Evolutionary conservation across 2,888 invertebrate genomes (phyloP).

Genomic region (Holacanthella duospinosa): DNA sequence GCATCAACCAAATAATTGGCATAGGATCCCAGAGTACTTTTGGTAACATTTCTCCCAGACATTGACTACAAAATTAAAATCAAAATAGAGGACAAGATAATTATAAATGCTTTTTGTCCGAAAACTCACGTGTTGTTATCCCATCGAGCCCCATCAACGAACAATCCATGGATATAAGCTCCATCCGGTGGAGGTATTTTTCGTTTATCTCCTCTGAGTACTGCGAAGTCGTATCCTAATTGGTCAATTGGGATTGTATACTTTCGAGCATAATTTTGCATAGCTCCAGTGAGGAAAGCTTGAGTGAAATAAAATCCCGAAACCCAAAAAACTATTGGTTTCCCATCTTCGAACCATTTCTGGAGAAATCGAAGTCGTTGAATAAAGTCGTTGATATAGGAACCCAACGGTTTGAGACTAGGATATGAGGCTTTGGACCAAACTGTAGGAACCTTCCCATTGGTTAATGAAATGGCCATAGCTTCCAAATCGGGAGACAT

Average conservation of each 20-base stretch:
- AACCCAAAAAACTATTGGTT: slow-evolving; percentile 76
- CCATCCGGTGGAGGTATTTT: slow-evolving; percentile 44
- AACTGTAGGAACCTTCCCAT: slow-evolving; percentile 67
- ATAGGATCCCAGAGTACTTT: background rate
- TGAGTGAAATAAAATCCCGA: slow-evolving; percentile 93
- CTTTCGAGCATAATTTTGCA: slow-evolving; percentile 85
- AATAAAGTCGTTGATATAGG: slow-evolving; percentile 74
- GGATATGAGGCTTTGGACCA: slow-evolving; percentile 85
- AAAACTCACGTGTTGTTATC: slow-evolving; percentile 55
- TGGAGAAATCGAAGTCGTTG: slow-evolving; percentile 55
- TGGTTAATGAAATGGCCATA: slow-evolving; percentile 69
- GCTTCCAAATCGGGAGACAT: slow-evolving; percentile 77
- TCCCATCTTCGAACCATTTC: slow-evolving; percentile 72
- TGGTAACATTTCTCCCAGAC: background rate
- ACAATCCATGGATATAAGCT: slow-evolving; percentile 34
- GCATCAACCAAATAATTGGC: background rate
- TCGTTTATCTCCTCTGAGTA: slow-evolving; percentile 45
- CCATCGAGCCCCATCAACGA: slow-evolving; percentile 51
- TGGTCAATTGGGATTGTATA: slow-evolving; percentile 84
- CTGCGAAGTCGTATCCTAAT: slow-evolving; percentile 67
- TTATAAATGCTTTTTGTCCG: no score
- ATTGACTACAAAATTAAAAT: background rate
- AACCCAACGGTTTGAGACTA: slow-evolving; percentile 77
- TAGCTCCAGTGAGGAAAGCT: slow-evolving; percentile 83
- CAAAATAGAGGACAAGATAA: background rate